Conservation (phyloP, 2,888 invertebrate species). For the Drosophila neoperkinsi region DNA sequence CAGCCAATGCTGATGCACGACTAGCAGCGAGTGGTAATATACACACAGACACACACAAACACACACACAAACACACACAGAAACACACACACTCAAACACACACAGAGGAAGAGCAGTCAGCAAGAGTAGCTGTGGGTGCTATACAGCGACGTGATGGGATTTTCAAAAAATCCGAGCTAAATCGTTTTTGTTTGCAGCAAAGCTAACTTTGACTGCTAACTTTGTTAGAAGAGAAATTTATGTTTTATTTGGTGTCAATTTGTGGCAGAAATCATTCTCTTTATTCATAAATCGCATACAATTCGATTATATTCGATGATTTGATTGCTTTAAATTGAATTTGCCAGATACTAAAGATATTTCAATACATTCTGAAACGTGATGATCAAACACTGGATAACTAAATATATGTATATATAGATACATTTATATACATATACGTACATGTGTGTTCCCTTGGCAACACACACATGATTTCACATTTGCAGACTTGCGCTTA, state of each 20-base stretch:
- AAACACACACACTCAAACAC: neutral
- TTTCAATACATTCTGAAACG: slow-evolving; percentile 54
- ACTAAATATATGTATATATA: slow-evolving; percentile 15
- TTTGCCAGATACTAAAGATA: slow-evolving; percentile 58
- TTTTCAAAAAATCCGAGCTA: slow-evolving; percentile 71
- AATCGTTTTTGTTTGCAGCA: slow-evolving; percentile 70
- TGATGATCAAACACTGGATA: slow-evolving; percentile 47
- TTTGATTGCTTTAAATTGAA: slow-evolving; percentile 70
- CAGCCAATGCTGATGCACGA: slow-evolving; percentile 41
- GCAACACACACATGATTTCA: neutral
- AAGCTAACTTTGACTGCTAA: slow-evolving; percentile 70
- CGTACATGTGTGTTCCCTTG: neutral
- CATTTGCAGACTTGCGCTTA: slow-evolving; percentile 9
- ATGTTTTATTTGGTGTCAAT: slow-evolving; percentile 73
- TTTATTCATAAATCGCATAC: slow-evolving; percentile 68
- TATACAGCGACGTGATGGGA: slow-evolving; percentile 69
- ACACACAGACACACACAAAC: slow-evolving; percentile 4
- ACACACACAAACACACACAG: slow-evolving; percentile 1
- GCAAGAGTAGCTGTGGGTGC: slow-evolving; percentile 40
- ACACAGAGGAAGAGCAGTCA: slow-evolving; percentile 11
- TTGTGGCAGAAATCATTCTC: slow-evolving; percentile 70
- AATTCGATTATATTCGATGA: slow-evolving; percentile 69
- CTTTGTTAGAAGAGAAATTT: slow-evolving; percentile 71
- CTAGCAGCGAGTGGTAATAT: slow-evolving; percentile 17
- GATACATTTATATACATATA: neutral